Evolutionary conservation across 1,140 invertebrate species (phyloP).

Genomic region (Drosophila biarmipes): DNA sequence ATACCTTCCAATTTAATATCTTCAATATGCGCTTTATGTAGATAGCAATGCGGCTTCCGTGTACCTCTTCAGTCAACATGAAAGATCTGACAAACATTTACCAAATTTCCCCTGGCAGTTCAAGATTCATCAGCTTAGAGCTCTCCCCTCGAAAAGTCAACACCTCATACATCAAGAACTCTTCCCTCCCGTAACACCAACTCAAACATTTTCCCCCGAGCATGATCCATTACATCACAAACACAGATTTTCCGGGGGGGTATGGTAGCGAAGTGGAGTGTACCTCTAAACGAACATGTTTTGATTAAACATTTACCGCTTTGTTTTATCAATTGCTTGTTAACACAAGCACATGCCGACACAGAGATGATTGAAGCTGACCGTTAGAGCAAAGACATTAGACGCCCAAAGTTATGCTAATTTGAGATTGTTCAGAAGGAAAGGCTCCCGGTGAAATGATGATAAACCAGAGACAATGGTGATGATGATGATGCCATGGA

Average conservation of each 20-base stretch:
- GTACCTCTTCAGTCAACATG: too few species aligned
- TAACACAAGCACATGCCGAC: constrained; percentile 43
- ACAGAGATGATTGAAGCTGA: constrained; percentile 45
- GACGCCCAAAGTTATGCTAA: constrained; percentile 63
- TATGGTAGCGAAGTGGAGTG: neutral
- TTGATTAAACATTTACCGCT: constrained; percentile 52
- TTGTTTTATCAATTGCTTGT: constrained; percentile 65
- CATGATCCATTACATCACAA: constrained; percentile 47
- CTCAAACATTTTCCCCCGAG: constrained; percentile 18
- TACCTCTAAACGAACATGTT: neutral
- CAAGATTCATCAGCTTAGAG: constrained; percentile 20
- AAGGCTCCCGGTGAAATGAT: constrained; percentile 31
- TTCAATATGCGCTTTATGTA: neutral
- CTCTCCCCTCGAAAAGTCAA: constrained; percentile 27
- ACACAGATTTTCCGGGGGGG: constrained; percentile 13
- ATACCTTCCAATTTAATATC: neutral
- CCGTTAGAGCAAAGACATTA: constrained; percentile 52
- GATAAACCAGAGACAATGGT: constrained; percentile 33
- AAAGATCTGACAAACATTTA: neutral
- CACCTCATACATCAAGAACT: constrained; percentile 38
- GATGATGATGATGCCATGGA: constrained; percentile 41
- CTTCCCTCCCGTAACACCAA: neutral
- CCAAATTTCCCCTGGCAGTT: neutral
- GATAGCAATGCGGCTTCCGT: neutral
- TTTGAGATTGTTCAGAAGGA: constrained; percentile 34